These are phyloP conservation scores for Propithecus perrieri DNA, from an alignment of 2,797 vertebrate genomes.

Conservation along the genomic window DNA sequence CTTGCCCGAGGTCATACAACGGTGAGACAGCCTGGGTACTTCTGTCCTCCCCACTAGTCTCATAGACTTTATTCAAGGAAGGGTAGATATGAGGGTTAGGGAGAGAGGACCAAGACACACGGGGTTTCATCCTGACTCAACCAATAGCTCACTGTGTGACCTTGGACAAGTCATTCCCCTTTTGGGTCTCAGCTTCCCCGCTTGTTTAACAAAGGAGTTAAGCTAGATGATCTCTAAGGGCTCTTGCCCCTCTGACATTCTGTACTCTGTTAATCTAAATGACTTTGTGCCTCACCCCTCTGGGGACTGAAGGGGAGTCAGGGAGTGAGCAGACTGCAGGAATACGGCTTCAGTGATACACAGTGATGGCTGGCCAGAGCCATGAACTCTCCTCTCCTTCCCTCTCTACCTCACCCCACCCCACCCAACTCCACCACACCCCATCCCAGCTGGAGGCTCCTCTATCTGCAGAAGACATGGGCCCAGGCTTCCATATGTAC, in stretches of 20 bases:
- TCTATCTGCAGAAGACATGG: background rate
- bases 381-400: background rate
- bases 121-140: background rate
- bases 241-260: background rate
- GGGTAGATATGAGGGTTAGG: background rate
- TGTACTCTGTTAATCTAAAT: background rate
- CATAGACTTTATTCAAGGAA: conserved; percentile 1
- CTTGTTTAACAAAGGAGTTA: background rate
- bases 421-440: background rate
- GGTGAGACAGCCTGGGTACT: background rate
- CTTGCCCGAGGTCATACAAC: background rate
- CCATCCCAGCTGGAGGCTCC: background rate
- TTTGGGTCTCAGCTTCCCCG: background rate
- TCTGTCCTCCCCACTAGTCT: background rate
- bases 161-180: background rate
- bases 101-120: background rate
- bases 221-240: background rate
- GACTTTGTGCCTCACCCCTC: background rate
- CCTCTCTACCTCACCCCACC: background rate
- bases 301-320: background rate
- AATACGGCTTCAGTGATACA: background rate
- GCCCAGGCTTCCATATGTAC: conserved; percentile 33
- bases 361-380: background rate
- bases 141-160: background rate
- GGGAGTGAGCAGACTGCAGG: background rate